These are phyloP conservation scores for Augiades crinisus DNA, from an alignment of 2,888 invertebrate genomes.

Conservation along the genomic window DNA sequence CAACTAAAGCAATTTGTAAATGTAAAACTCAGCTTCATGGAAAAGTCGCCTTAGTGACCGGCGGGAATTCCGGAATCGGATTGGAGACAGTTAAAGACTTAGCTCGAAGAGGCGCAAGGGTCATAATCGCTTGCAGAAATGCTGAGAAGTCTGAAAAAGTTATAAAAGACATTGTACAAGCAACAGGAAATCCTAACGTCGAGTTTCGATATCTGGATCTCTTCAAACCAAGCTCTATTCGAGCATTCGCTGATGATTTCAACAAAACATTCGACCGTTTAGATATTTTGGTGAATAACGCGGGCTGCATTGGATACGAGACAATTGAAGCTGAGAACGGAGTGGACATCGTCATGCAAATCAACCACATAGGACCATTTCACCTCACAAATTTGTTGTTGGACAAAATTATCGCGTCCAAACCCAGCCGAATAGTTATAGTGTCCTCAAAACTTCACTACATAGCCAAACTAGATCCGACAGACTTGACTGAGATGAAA, in stretches of 20 bases:
- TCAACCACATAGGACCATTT: slow-evolving; percentile 87
- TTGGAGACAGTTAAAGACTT: slow-evolving; percentile 87
- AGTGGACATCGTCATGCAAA: slow-evolving; percentile 82
- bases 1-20: slow-evolving; percentile 17
- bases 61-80: slow-evolving; percentile 92
- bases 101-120: slow-evolving; percentile 85
- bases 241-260: slow-evolving; percentile 83
- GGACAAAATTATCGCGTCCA: slow-evolving; percentile 61
- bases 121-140: slow-evolving; percentile 89
- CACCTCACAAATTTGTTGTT: slow-evolving; percentile 85
- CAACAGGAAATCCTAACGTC: slow-evolving; percentile 86
- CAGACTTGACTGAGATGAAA: slow-evolving; percentile 6
- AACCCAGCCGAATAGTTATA: slow-evolving; percentile 65
- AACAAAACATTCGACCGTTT: slow-evolving; percentile 70
- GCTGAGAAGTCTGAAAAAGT: slow-evolving; percentile 85
- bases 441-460: slow-evolving; percentile 54
- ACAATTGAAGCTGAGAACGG: slow-evolving; percentile 79
- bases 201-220: slow-evolving; percentile 79
- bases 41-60: slow-evolving; percentile 88
- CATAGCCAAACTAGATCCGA: slow-evolving; percentile 8
- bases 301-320: slow-evolving; percentile 68
- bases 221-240: slow-evolving; percentile 70
- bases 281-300: slow-evolving; percentile 84
- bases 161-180: slow-evolving; percentile 84
- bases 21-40: slow-evolving; percentile 49